Conservation (phyloP, 2,888 invertebrate species). For the Orthosia gothica region DNA sequence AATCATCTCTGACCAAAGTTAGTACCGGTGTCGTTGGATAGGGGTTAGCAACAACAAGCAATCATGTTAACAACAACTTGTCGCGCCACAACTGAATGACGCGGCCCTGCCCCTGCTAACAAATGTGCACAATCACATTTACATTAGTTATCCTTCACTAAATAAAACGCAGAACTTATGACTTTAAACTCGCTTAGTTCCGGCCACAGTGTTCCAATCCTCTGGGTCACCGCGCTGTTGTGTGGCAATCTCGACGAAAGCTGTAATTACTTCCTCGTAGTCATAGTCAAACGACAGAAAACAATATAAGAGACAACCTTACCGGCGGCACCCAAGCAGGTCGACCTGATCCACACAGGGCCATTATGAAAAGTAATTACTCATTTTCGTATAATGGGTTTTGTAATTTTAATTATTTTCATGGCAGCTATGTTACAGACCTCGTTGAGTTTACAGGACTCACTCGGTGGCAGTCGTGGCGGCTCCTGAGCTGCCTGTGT, state of each 20-base stretch:
- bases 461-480: background rate
- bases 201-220: conserved; percentile 11
- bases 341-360: conserved; percentile 9
- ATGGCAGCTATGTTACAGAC: conserved; percentile 23
- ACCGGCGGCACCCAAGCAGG: background rate
- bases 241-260: background rate
- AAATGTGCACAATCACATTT: background rate
- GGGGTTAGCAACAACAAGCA: background rate
- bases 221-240: background rate
- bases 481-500: conserved; percentile 22
- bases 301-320: conserved; percentile 16
- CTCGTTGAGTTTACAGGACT: conserved; percentile 32
- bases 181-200: conserved; percentile 3
- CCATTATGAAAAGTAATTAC: conserved; percentile 54
- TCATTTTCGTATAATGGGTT: conserved; percentile 55
- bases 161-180: too few species aligned
- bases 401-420: conserved; percentile 57
- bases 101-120: conserved; percentile 7
- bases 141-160: background rate
- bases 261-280: conserved; percentile 14
- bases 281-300: conserved; percentile 14
- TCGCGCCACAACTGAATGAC: background rate
- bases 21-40: too few species aligned
- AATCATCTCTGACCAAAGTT: too few species aligned
- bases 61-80: conserved; percentile 13